phyloP scores from a whole-genome alignment of 2,113 vertebrate species.

The Corythornis madagascariensis region DNA sequence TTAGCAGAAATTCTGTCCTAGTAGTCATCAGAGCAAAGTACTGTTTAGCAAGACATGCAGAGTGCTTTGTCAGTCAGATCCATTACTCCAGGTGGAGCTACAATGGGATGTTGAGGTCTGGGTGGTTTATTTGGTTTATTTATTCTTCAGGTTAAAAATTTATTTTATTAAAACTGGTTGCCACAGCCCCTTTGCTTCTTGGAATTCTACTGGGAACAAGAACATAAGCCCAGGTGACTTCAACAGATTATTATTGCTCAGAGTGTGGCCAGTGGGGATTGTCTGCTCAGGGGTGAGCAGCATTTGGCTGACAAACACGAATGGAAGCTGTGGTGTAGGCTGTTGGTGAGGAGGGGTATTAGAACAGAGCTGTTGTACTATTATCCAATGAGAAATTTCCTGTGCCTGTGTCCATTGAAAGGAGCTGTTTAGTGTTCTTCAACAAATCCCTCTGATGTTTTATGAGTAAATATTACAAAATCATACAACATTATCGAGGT shows the following conservation, averaged over 20 bases:
- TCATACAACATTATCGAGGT: neutral
- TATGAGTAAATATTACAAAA: neutral
- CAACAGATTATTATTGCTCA: neutral
- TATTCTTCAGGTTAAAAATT: neutral
- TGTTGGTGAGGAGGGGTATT: neutral
- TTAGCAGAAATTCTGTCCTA: neutral
- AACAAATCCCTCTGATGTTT: neutral
- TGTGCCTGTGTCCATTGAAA: neutral
- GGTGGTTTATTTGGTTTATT: neutral
- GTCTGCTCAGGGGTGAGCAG: neutral
- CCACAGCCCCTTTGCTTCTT: neutral
- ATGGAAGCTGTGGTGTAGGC: neutral
- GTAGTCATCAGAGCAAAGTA: neutral
- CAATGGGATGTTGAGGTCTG: rapidly evolving
- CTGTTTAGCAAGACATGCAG: neutral
- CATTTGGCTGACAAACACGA: neutral
- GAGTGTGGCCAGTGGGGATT: neutral
- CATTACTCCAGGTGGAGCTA: neutral
- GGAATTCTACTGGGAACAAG: neutral
- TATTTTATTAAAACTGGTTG: neutral
- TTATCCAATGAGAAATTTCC: neutral
- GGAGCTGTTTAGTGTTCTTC: neutral
- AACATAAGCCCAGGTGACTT: neutral
- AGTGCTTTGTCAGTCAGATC: neutral
- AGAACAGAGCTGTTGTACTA: neutral